A percentile compares a stretch with the other conserved stretches of the same genome.
Conservation (phyloP, 2,888 invertebrate genomes). For the Drosophila paramelanica region DNA sequence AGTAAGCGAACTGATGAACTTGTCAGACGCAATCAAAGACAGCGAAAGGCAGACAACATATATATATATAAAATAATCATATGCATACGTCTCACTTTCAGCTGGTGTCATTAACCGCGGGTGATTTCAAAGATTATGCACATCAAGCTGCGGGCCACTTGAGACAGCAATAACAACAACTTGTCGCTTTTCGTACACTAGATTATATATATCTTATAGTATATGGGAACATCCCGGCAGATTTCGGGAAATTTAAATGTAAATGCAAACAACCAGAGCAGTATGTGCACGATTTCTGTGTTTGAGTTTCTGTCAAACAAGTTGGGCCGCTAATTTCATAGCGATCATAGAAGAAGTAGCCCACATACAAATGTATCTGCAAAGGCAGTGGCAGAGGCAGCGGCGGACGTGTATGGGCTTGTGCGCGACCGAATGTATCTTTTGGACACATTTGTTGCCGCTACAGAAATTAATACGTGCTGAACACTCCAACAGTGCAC, state of each 20-base stretch:
- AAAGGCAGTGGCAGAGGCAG: background rate
- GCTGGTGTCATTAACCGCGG: slow-evolving; percentile 40
- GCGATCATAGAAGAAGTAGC: slow-evolving; percentile 57
- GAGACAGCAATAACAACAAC: slow-evolving; percentile 65
- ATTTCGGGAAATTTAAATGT: slow-evolving; percentile 37
- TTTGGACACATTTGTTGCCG: slow-evolving; percentile 68
- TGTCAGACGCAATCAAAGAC: slow-evolving; percentile 25
- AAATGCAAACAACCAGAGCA: slow-evolving; percentile 62
- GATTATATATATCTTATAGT: background rate
- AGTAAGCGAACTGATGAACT: slow-evolving; percentile 16
- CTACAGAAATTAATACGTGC: slow-evolving; percentile 82
- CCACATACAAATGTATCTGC: slow-evolving; percentile 55
- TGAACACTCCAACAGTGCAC: slow-evolving; percentile 78
- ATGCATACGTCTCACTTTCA: slow-evolving; percentile 16
- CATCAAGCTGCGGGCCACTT: slow-evolving; percentile 46
- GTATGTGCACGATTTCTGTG: slow-evolving; percentile 43
- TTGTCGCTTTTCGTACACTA: slow-evolving; percentile 62
- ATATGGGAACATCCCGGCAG: slow-evolving; percentile 7
- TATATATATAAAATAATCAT: background rate
- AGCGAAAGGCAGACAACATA: slow-evolving; percentile 1
- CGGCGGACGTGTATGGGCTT: slow-evolving; percentile 43
- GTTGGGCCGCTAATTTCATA: slow-evolving; percentile 68
- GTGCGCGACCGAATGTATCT: slow-evolving; percentile 72
- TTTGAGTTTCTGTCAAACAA: slow-evolving; percentile 68
- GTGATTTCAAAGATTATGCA: slow-evolving; percentile 35